Base-by-base conservation (phyloP, 2,797 vertebrate species). In the Oceanodroma leucorhoa region DNA sequence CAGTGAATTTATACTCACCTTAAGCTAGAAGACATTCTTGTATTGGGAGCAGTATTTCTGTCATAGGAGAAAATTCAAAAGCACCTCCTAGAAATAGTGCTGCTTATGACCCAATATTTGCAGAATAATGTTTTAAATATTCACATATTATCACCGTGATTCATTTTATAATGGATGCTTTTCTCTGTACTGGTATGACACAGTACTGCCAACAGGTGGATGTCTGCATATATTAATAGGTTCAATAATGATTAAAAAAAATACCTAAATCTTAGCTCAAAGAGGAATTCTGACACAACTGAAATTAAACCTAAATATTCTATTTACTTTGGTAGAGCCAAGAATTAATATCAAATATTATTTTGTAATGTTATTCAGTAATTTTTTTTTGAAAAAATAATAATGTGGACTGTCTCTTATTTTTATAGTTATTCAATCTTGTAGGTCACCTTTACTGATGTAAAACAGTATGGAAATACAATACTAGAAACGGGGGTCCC, bases 321-420 rank as follows among this genome's bases (percentile, higher is more conserved):
- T 32, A 10, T 46, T 93, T 75, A 60, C 36, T 76, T 55, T 66
- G 11, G 36, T n/a, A 43, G 24, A 64, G 10, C 3, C 4, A 72
- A 62, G 16, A 57, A 62, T 29, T 23, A 46, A 64, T 40, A 36
- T 18, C 1, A 77, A 40, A 32, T 27, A 41, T 48, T 48, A 65
- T 50, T 58, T 89, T 22, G 13, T 50, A 21, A 29, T 3, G 8
- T 43, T 66, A 41, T 57, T 64, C 13, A 10, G 2, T 69, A 67
- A 10, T 32, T 9, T 57, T 84, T 73, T 2, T 0, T 0, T 5
- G 0, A 7, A 16, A 11, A 24, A 55, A 54, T 38, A 62, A 18
- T n/a, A 27, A 23, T 51, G n/a, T 12, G 9, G 73, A 19, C 18
- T 40, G 7, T 20, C 11, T 55, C 6, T 46, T 57, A 14, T 13